Evolutionary conservation across 35 echinoderm and acorn worm genomes (phyloP), one percentile per base, ranked within the genome.

Genomic region (Lytechinus variegatus): DNA sequence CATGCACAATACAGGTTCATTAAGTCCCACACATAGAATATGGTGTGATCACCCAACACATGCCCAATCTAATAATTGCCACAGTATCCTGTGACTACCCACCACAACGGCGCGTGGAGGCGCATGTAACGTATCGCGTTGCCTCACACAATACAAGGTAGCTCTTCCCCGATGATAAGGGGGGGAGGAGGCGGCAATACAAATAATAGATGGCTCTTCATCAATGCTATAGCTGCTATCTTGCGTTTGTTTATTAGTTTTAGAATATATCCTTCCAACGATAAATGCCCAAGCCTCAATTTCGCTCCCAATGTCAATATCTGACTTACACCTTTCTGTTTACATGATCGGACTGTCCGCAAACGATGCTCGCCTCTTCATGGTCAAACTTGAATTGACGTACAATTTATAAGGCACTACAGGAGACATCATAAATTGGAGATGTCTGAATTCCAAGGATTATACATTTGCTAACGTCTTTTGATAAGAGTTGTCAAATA

Each of bases 21-120:
- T 79, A 79, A 79, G 66, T 79, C 66, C 66, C 66, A 79, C 66
- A 79, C 66, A 79, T 79, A 79, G 66, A 79, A 79, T 79, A 79
- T 79, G 66, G 66, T 79, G 66, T 79, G 66, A 79, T 79, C 66
- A 79, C 12, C 66, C 66, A 79, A 79, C 66, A 79, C 66, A 79
- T 79, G 66, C 66, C 66, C 66, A 79, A 79, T 79, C 66, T 79
- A 79, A 79, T 79, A 79, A 79, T 79, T 79, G 66, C 66, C 66
- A 79, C 66, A 79, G 66, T 79, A 79, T 79, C 66, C 66, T 79
- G 19, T 16, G n/a, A 24, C 66, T 24, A 16, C 19, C 66, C 66
- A 79, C 66, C 66, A 8, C 66, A 14, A 19, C 66, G 66, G 33
- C 56, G 9, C 66, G 16, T 79, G 66, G 66, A 79, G 66, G 5